phyloP scores from a whole-genome alignment of 2,797 vertebrate species.

The Peromyscus melanophrys region DNA sequence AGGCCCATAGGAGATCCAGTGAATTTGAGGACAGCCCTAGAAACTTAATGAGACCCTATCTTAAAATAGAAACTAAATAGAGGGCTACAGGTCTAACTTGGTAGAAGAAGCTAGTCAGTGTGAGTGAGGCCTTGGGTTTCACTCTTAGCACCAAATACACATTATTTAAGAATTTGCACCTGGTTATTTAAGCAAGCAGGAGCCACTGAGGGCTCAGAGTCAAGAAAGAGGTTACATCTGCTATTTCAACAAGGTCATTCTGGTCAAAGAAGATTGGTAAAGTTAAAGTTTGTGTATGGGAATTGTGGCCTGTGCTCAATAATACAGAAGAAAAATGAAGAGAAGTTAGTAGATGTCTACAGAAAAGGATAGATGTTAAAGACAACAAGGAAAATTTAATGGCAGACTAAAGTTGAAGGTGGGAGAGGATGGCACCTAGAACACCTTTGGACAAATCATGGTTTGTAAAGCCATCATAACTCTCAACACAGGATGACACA shows the following conservation, averaged over 20 bases:
- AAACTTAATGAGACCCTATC: background rate
- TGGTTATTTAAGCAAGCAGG: background rate
- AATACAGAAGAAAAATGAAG: background rate
- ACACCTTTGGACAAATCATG: background rate
- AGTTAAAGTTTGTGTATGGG: background rate
- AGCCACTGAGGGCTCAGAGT: background rate
- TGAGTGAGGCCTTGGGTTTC: background rate
- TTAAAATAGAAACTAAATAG: background rate
- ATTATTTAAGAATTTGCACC: background rate
- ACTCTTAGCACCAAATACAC: background rate
- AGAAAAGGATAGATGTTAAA: background rate
- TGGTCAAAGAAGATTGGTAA: background rate
- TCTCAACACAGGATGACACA: background rate
- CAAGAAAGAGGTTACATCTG: background rate
- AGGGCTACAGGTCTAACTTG: background rate
- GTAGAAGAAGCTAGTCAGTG: background rate
- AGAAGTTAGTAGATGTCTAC: background rate
- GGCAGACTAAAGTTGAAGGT: accelerated
- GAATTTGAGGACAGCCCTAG: background rate
- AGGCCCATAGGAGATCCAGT: background rate
- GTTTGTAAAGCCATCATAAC: background rate
- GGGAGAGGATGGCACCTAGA: too few relatives aligned
- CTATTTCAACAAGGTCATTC: background rate
- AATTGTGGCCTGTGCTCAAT: background rate
- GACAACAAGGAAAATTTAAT: background rate